Evolutionary conservation across 2,113 vertebrate genomes (phyloP).

Genomic region (Emydura subglobosa): DNA sequence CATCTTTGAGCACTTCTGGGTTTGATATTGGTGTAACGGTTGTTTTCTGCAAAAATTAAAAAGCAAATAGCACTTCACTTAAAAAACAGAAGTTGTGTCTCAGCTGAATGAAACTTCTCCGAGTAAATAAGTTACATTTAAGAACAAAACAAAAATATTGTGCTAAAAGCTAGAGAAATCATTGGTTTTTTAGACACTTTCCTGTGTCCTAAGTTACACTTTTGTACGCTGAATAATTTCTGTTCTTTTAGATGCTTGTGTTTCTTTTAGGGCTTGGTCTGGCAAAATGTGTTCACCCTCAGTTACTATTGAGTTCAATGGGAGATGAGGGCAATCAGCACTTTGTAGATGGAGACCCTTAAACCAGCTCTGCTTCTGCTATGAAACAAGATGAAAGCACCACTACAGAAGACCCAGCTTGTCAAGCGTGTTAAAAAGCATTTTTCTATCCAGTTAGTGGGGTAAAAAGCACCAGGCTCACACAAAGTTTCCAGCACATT

Average conservation of each 20-base stretch:
- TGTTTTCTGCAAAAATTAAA: background rate
- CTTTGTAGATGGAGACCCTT: background rate
- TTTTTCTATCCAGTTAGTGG: background rate
- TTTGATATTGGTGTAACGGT: accelerated
- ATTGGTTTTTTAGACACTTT: background rate
- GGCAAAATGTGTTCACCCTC: background rate
- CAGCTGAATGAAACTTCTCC: background rate
- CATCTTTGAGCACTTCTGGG: background rate
- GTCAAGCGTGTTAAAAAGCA: background rate
- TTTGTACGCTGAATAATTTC: background rate
- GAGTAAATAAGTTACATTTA: background rate
- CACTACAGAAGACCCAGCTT: background rate
- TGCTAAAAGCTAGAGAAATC: background rate
- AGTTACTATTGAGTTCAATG: background rate
- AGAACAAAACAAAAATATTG: background rate
- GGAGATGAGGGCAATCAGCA: background rate
- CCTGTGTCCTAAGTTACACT: background rate
- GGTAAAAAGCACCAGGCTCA: background rate
- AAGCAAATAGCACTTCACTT: background rate
- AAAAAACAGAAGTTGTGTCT: background rate
- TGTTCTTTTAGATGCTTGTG: background rate
- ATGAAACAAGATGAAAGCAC: background rate
- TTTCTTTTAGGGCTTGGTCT: background rate
- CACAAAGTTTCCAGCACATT: background rate
- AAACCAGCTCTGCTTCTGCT: background rate